These are phyloP conservation scores for Margarornis squamiger DNA, from an alignment of 2,797 vertebrate species.

Conservation along the genomic window DNA sequence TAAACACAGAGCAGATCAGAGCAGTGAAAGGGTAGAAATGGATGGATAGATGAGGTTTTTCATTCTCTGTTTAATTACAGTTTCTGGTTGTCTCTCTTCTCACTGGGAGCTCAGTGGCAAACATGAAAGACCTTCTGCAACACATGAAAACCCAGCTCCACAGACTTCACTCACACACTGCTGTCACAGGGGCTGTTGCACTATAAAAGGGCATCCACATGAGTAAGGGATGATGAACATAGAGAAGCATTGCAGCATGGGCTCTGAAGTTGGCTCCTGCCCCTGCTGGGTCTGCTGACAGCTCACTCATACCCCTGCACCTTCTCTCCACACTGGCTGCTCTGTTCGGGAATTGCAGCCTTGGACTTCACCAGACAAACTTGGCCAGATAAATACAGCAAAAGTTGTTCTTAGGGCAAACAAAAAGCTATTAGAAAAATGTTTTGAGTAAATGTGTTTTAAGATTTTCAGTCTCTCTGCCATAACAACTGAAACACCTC, in stretches of 20 bases:
- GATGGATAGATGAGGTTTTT: not conserved
- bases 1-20: not conserved
- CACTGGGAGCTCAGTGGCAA: not conserved
- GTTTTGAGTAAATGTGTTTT: constrained; percentile 28
- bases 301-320: accelerated
- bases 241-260: not conserved
- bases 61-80: not conserved
- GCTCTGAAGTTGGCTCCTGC: not conserved
- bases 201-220: not conserved
- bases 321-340: not conserved
- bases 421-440: not conserved
- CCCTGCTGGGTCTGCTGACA: not conserved
- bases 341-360: not conserved
- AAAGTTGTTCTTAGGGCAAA: not conserved
- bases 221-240: not conserved
- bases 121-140: not conserved
- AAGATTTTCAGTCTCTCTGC: constrained; percentile 31
- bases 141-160: not conserved
- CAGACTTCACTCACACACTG: not conserved
- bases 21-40: not conserved
- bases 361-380: not conserved
- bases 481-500: constrained; percentile 34
- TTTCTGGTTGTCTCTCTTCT: not conserved
- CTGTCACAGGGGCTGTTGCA: not conserved
- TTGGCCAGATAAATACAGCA: not conserved